phyloP scores from a whole-genome alignment of 2,113 vertebrate species.

The Myiozetetes cayanensis region DNA sequence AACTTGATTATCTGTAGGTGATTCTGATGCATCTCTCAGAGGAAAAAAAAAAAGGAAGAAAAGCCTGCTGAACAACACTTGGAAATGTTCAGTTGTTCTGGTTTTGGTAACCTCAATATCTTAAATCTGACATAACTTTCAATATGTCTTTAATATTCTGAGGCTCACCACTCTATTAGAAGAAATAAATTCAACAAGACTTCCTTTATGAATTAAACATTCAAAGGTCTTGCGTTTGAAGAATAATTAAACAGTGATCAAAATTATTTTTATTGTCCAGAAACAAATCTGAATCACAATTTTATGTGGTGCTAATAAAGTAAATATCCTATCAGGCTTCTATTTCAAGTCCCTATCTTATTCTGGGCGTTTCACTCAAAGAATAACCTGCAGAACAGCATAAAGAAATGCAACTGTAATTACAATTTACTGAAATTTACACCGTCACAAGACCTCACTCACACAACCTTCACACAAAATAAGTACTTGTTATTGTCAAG shows the following conservation, averaged over 20 bases:
- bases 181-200: background rate
- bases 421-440: background rate
- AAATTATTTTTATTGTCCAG: background rate
- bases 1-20: background rate
- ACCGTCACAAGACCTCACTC: background rate
- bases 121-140: background rate
- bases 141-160: background rate
- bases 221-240: background rate
- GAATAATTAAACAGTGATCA: background rate
- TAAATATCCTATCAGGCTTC: background rate
- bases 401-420: background rate
- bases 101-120: background rate
- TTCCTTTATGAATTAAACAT: background rate
- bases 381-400: background rate
- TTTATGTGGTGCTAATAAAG: background rate
- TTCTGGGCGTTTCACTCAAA: background rate
- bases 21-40: background rate
- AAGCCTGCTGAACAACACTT: background rate
- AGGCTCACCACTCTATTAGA: background rate
- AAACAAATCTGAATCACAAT: background rate
- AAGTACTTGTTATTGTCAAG: background rate
- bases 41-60: background rate
- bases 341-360: background rate
- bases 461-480: background rate
- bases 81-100: background rate